phyloP scores from a whole-genome alignment of 2,113 vertebrate genomes.

The Hucho hucho region DNA sequence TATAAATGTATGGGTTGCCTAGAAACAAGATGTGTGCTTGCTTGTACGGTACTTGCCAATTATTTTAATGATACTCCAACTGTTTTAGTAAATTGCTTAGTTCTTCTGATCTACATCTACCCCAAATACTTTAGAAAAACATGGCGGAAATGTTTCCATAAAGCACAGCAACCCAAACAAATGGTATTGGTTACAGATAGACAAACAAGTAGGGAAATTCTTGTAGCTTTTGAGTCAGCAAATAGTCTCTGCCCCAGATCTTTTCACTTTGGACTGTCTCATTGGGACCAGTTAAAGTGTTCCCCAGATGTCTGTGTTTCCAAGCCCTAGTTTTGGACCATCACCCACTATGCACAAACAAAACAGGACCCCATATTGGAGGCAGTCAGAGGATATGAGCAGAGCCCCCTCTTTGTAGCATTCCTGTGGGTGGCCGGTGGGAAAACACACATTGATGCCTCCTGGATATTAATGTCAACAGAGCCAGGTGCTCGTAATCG shows the following conservation, averaged over 20 bases:
- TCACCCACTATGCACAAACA: slow-evolving; percentile 1
- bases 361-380: not conserved
- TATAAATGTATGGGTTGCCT: too few species aligned
- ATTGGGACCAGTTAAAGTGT: not conserved
- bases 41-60: too few species aligned
- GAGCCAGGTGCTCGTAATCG: slow-evolving; percentile 7
- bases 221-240: too few species aligned
- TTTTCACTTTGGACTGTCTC: not conserved
- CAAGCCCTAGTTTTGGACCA: not conserved
- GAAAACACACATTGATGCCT: slow-evolving; percentile 13
- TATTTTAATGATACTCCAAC: too few species aligned
- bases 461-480: slow-evolving; percentile 17
- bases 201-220: not conserved
- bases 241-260: not conserved
- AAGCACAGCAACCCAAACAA: not conserved
- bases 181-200: not conserved
- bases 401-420: slow-evolving; percentile 4
- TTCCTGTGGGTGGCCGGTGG: slow-evolving; percentile 4
- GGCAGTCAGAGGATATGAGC: too few species aligned
- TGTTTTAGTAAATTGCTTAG: too few species aligned
- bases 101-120: too few species aligned
- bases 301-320: slow-evolving; percentile 9
- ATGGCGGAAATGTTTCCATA: not conserved
- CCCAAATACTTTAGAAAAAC: too few species aligned
- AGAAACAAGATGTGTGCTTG: too few species aligned